Evolutionary conservation across 2,888 invertebrate species (phyloP), one percentile per base, ranked within the genome.

Genomic region (Sinotaia quadrata): DNA sequence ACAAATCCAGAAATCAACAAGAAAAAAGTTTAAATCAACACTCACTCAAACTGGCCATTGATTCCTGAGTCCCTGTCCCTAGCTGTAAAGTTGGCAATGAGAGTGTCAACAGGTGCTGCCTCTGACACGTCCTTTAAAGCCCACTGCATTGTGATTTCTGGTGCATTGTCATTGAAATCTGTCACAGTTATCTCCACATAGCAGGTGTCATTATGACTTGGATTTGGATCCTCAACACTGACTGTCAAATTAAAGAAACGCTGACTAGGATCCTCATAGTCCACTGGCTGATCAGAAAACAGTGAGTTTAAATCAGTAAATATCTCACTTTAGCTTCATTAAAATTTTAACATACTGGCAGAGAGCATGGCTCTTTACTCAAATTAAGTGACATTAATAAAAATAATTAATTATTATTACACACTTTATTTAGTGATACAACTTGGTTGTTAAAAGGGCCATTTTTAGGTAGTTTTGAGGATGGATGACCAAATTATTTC

Each of bases 111-210:
- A 1, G 44, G 18, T 4, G 21, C 52, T 3, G 47, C 70, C 58
- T 73, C 73, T 10, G 41, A 33, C 31, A 68, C n/a, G 33, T 44
- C 68, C 12, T 51, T 29, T 0, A 18, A 36, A 29, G 41, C 18
- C 0, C 8, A 21, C 3, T 37, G 4, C 10, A 24, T 33, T 12
- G 4, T 8, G 63, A 99, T 98, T 90, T 95, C 95, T 77, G 98
- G 98, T 74, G 97, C 95, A 91, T 99, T 98, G 92, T 99, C 99
- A 93, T 99, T 99, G 91, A 97, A 97, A 91, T 99, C 98, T 83
- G 96, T 96, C 88, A 98, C 97, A 84, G 95, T 96, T 90, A 98
- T 97, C 83, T 97, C 96, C 81, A 97, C 95, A 86, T 96, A 96
- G 56, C 97, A 95, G 75, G 94, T 92, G 85, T 96, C 96, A 87